Percentiles rank a stretch among this genome's conserved stretches.
These are phyloP conservation scores for Sorex araneus DNA, from an alignment of 2,113 vertebrate species.

Conservation along the genomic window DNA sequence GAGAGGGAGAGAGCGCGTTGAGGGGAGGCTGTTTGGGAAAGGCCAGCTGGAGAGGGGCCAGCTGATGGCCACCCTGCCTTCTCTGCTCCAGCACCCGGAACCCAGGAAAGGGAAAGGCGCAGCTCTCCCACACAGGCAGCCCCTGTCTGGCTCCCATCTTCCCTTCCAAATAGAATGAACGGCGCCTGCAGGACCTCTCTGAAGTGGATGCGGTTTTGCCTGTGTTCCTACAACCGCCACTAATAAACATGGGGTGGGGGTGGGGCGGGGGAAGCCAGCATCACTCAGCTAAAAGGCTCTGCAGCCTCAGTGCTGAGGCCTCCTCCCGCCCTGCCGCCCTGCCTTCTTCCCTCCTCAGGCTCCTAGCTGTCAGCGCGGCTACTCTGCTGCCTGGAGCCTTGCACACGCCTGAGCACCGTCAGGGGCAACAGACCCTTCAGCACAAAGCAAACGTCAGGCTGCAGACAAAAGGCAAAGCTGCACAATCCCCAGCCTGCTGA, in stretches of 20 bases:
- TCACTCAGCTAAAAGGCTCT: background rate
- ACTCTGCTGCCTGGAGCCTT: too few species aligned
- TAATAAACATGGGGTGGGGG: background rate
- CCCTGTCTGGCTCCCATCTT: background rate
- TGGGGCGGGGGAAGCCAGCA: too few species aligned
- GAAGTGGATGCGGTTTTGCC: conserved; percentile 12
- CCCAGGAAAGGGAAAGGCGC: conserved; percentile 79
- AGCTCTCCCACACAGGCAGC: background rate
- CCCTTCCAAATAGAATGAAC: background rate
- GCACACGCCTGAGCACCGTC: background rate
- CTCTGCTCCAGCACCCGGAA: conserved; percentile 67
- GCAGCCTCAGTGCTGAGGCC: background rate
- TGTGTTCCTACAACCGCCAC: conserved; percentile 11
- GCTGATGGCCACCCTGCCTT: conserved; percentile 8
- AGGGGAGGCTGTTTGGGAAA: conserved; percentile 84
- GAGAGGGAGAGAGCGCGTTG: conserved; percentile 86
- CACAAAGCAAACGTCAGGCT: conserved; percentile 71
- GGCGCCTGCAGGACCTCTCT: conserved; percentile 26
- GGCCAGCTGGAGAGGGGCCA: conserved; percentile 87
- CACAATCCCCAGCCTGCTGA: conserved; percentile 48
- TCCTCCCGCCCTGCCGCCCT: background rate
- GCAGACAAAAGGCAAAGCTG: conserved; percentile 77
- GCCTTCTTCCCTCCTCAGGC: conserved; percentile 24
- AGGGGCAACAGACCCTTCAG: conserved; percentile 49
- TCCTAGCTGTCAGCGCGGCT: background rate